Evolutionary conservation across 2,797 vertebrate genomes (phyloP), one percentile per base, ranked within the genome.

Genomic region (Coreius guichenoti): DNA sequence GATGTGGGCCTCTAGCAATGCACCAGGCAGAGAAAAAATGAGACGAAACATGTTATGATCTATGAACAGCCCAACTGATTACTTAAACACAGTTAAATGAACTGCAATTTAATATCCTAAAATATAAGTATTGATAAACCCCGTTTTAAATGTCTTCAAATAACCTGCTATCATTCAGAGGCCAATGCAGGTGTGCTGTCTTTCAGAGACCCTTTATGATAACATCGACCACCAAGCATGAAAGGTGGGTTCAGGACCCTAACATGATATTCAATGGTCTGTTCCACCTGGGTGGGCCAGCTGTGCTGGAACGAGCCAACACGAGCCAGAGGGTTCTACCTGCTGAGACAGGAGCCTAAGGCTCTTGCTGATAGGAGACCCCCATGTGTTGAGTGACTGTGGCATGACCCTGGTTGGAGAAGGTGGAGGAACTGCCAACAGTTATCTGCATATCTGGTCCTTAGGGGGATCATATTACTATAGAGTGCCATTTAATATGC

Each of bases 271-370:
- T 45, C 43, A 69, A 77, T 76, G 83, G 87, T 80, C 79, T 81
- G 31, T 78, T 83, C 80, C 82, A 88, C 77, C 77, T 90, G 90
- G 88, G 90, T 90, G 88, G 90, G 84, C 90, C 45, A 49, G 76
- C 49, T 83, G 82, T 79, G 72, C 33, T 88, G 72, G 85, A 87
- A 81, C 14, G 67, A 23, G 39, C 80, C 83, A 82, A 80, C 65
- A 36, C 12, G 5, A 63, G 80, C 82, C 85, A 75, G 49, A 87
- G 81, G 80, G 86, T 73, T 63, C 39, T 83, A 75, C 67, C 72
- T 76, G 83, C 77, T 86, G 70, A 78, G 85, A 86, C 47, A 73
- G 51, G 47, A 88, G 65, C 85, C 79, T 56, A 31, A 17, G 86
- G 86, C 58, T 81, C 39, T 14, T 58, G 54, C 67, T 81, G 65